Evolutionary conservation across 2,888 invertebrate genomes (phyloP), one percentile per base, ranked within the genome.

Genomic region (Prenolepis imparis): DNA sequence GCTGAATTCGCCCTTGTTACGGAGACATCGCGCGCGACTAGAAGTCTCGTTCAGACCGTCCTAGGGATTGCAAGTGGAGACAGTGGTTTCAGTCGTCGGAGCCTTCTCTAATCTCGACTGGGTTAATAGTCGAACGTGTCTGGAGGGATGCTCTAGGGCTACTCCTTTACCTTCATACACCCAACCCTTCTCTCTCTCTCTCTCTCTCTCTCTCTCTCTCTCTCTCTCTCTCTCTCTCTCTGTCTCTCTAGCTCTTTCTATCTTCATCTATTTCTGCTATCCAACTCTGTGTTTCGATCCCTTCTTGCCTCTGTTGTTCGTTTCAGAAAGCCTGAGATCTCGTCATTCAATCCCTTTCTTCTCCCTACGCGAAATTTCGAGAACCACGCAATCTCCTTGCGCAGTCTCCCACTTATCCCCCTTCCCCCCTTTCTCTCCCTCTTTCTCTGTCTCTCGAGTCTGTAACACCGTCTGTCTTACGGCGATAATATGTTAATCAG

Each of bases 401-500:
- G 67, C 84, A 67, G 59, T 57, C 32, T 55, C 64, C 32, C 48
- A 63, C 21, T 68, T 55, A 21, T 6, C n/a, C 81, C n/a, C 11
- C 77, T 57, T 36, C 9, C 36, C 41, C 64, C 3, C 24, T 18
- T 41, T 41, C 48, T 8, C 41, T 36, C 28, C 24, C 24, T 15
- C 48, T 52, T 28, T 52, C 57, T 70, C 73, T 36, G 32, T 55
- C 44, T 63, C 61, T 55, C 68, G 6, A 73, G 28, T 11, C 68
- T 55, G 68, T 21, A 63, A 48, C 72, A 64, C 21, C 55, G 90
- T 83, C 92, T 92, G 92, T 86, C 89, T 91, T 87, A 85, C 87
- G 75, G 89, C 91, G 93, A 93, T 92, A 92, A 92, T 92, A 93
- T 93, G 93, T 91, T 93, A 93, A 93, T 93, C 89, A 91, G 88